Evolutionary conservation across 2,797 vertebrate genomes (phyloP).

Genomic region (Poecile montanus): DNA sequence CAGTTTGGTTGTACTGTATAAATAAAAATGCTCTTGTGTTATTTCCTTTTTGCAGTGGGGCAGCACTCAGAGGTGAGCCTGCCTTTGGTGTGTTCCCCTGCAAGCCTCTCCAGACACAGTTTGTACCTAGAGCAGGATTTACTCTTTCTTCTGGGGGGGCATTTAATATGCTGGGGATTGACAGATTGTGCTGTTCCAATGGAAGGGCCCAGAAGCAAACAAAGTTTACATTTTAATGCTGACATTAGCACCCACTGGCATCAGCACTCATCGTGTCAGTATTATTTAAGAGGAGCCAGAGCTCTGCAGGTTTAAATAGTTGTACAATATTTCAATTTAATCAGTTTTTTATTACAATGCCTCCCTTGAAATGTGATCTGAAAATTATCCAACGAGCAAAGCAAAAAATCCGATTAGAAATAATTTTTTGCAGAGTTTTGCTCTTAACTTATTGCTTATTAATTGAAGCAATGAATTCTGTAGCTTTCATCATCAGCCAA

Average conservation of each 20-base stretch:
- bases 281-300: neutral
- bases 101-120: neutral
- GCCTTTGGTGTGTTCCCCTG: neutral
- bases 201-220: neutral
- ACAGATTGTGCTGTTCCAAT: neutral
- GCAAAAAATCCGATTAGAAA: neutral
- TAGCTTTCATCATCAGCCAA: constrained; percentile 6
- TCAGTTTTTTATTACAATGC: neutral
- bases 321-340: neutral
- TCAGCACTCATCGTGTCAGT: neutral
- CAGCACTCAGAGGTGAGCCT: neutral
- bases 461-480: constrained; percentile 30
- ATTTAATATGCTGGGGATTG: neutral
- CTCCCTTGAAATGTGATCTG: constrained; percentile 8
- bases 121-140: neutral
- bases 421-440: constrained; percentile 17
- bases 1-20: neutral
- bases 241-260: neutral
- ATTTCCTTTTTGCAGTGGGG: neutral
- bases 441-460: constrained; percentile 26
- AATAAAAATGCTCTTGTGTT: neutral
- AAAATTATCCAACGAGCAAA: constrained; percentile 9
- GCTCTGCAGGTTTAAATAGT: neutral
- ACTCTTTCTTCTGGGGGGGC: neutral
- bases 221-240: neutral